Evolutionary conservation across 92 coral and sea anemone genomes (phyloP).

Genomic region (Parazoanthus swiftii): DNA sequence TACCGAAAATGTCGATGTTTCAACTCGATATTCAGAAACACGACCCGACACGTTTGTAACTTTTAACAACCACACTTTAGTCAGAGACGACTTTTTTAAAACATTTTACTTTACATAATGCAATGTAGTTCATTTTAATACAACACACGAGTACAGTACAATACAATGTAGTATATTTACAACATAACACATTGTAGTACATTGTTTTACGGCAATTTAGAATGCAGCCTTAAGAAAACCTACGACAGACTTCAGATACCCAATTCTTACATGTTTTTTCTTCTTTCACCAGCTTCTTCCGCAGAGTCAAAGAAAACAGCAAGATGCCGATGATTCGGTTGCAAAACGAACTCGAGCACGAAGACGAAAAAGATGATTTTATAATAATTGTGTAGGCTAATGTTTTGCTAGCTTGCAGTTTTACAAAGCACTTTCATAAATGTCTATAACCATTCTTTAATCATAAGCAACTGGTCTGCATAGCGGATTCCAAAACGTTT

Average conservation of each 20-base stretch:
- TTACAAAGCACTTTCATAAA: neutral
- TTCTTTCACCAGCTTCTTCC: neutral
- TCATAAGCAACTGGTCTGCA: neutral
- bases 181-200: no score
- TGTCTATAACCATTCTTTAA: neutral
- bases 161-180: no score
- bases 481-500: neutral
- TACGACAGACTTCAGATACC: neutral
- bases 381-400: neutral
- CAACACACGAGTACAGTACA: no score
- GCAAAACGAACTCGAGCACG: constrained; percentile 41
- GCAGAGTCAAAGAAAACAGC: constrained; percentile 1
- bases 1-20: no score
- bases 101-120: no score
- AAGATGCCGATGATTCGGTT: constrained; percentile 25
- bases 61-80: no score
- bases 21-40: no score
- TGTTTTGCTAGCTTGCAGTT: neutral
- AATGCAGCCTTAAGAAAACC: neutral
- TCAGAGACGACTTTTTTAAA: no score
- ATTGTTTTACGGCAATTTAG: no score
- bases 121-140: no score
- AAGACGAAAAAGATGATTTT: constrained; percentile 30
- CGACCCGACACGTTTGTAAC: no score
- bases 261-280: neutral